Evolutionary conservation across 64 coral and sea anemone species (phyloP).

Genomic region (Actinia tenebrosa): DNA sequence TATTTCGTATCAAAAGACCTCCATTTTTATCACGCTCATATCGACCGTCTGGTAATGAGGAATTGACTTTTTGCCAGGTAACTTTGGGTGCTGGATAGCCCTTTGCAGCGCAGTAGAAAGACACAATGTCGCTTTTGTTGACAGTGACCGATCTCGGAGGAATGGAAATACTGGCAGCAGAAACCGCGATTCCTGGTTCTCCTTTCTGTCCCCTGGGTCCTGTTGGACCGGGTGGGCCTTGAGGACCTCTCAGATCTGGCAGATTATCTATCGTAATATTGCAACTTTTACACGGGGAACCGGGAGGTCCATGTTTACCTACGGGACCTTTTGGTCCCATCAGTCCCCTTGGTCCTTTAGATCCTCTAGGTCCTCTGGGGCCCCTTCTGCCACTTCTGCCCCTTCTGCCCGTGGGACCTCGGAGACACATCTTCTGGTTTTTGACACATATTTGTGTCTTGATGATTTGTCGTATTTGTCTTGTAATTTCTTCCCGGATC

Average conservation of each 20-base stretch:
- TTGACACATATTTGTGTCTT: constrained; percentile 28
- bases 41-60: neutral
- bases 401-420: constrained; percentile 30
- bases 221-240: constrained; percentile 27
- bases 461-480: neutral
- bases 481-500: neutral
- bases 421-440: constrained; percentile 26
- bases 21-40: neutral
- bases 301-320: constrained; percentile 7
- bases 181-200: constrained; percentile 27
- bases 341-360: constrained; percentile 24
- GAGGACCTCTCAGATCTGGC: constrained; percentile 27
- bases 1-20: neutral
- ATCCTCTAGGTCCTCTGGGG: constrained; percentile 11
- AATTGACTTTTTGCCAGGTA: constrained; percentile 32
- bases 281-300: constrained; percentile 17
- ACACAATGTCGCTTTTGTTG: constrained; percentile 24
- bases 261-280: neutral
- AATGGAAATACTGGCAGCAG: constrained; percentile 34
- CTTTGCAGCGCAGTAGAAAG: constrained; percentile 37
- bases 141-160: constrained; percentile 25
- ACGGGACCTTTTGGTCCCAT: neutral
- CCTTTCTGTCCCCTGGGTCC: constrained; percentile 37
- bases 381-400: constrained; percentile 19
- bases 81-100: constrained; percentile 30